Evolutionary conservation across 2,888 invertebrate genomes (phyloP), one percentile per base, ranked within the genome.

Genomic region (Tetragonisca angustula): DNA sequence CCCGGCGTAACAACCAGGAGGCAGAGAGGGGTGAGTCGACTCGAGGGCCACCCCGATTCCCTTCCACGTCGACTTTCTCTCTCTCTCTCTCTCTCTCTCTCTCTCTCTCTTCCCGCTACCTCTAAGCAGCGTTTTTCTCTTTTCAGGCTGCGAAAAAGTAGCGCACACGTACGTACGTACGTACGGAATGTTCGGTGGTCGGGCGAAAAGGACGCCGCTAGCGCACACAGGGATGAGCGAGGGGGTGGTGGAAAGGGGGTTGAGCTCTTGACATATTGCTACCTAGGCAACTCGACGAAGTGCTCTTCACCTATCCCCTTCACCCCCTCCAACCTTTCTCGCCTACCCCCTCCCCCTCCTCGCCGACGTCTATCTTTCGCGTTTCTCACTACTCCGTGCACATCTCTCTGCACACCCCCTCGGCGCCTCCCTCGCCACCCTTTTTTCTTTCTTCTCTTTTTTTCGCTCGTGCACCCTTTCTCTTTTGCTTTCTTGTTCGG

Each of bases 201-300:
- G 72, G 78, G 56, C 79, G 84, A 74, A 75, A 83, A 83, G 81
- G 88, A 81, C 78, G 78, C 62, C 65, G 79, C 69, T 56, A 76
- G 74, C 77, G 64, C 52, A 59, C 43, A 43, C 43, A 43, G 72
- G 76, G 77, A 81, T 69, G 83, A 81, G 82, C 79, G 87, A 83
- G 83, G 52, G 32, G 76, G 84, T 80, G 84, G 83, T 81, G 89
- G 88, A 88, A 90, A 84, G 89, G 88, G 43, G 88, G 90, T 84
- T 83, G 84, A 87, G 87, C 93, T 92, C 93, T 93, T 93, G 93
- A 93, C 93, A 94, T 93, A 93, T 93, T 92, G 93, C 93, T 93
- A 92, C 91, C 93, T 92, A 93, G 92, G 94, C 93, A 93, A 92
- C 92, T 93, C 91, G 84, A 88, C 89, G 84, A 90, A 93, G 92